These are phyloP conservation scores for Caenorhabditis plicata DNA, from an alignment of 2,888 invertebrate genomes.

Conservation along the genomic window DNA sequence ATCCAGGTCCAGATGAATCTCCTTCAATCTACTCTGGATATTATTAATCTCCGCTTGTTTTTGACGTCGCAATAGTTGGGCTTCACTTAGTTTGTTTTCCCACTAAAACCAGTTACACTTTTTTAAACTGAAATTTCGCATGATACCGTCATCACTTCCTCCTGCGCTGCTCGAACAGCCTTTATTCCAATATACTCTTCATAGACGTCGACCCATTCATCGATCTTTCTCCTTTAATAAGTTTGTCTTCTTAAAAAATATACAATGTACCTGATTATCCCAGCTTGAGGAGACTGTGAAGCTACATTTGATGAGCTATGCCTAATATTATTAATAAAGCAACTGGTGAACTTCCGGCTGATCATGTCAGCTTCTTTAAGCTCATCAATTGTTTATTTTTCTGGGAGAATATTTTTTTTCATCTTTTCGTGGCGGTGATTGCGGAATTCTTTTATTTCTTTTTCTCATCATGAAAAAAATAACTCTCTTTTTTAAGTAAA, in stretches of 20 bases:
- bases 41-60: constrained; percentile 72
- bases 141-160: constrained; percentile 72
- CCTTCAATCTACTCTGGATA: constrained; percentile 74
- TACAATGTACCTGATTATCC: constrained; percentile 9
- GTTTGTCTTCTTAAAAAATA: not conserved
- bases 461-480: too few species aligned
- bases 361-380: too few species aligned
- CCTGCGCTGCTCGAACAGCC: constrained; percentile 78
- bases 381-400: too few species aligned
- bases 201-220: constrained; percentile 40
- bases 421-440: too few species aligned
- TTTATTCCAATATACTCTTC: constrained; percentile 74
- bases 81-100: constrained; percentile 73
- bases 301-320: too few species aligned
- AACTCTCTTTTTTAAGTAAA: too few species aligned
- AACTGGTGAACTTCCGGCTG: too few species aligned
- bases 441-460: too few species aligned
- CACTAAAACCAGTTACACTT: constrained; percentile 57
- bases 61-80: constrained; percentile 75
- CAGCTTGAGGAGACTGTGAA: too few species aligned
- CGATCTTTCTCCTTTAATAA: constrained; percentile 21
- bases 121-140: constrained; percentile 6
- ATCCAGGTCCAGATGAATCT: constrained; percentile 78
- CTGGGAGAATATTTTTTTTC: too few species aligned
- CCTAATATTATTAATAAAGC: too few species aligned